These are phyloP conservation scores for Galleria mellonella DNA, from an alignment of 1,140 invertebrate species.

Conservation along the genomic window DNA sequence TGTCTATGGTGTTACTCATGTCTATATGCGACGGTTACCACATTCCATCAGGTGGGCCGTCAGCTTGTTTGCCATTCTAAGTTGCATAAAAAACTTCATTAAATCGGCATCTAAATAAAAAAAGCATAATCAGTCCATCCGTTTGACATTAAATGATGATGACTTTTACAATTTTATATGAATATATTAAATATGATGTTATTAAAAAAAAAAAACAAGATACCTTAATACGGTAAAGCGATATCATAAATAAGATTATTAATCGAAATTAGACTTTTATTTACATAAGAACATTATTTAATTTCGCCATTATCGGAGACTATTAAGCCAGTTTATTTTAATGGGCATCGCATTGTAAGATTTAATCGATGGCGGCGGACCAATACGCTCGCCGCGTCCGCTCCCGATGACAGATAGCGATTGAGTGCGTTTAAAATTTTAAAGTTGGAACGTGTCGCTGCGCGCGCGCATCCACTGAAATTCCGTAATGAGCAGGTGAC, in stretches of 20 bases:
- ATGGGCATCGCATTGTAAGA: constrained; percentile 54
- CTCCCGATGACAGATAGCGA: constrained; percentile 61
- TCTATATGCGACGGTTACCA: no score
- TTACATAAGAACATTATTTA: constrained; percentile 22
- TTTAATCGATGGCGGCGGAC: constrained; percentile 42
- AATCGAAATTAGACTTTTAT: constrained; percentile 3
- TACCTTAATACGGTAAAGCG: no score
- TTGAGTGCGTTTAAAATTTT: constrained; percentile 45
- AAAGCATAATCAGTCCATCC: no score
- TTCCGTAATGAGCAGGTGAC: constrained; percentile 54
- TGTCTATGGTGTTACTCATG: no score
- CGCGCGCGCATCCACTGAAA: constrained; percentile 37
- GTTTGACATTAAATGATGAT: no score
- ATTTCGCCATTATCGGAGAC: constrained; percentile 30
- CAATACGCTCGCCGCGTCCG: constrained; percentile 36
- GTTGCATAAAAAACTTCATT: no score
- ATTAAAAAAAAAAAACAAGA: no score
- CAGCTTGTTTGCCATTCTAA: no score
- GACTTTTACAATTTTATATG: no score
- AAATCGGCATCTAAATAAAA: no score
- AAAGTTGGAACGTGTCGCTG: constrained; percentile 37
- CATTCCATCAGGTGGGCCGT: no score
- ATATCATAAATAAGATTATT: neutral
- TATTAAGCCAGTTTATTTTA: constrained; percentile 57
- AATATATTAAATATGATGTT: no score